Evolutionary conservation across 2,113 vertebrate genomes (phyloP).

Genomic region (Cromileptes altivelis): DNA sequence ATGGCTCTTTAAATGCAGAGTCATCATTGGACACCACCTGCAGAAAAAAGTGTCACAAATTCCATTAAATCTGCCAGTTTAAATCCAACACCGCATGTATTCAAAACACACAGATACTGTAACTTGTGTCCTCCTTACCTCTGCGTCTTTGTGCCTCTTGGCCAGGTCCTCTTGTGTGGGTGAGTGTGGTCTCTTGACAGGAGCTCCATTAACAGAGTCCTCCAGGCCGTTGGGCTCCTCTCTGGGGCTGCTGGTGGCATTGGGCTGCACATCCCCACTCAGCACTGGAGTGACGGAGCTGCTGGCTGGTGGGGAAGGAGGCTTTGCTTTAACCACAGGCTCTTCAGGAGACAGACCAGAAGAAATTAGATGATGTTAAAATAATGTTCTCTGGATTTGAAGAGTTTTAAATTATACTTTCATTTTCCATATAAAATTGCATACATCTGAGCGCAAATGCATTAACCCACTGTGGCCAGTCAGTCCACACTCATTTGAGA

Average conservation of each 20-base stretch:
- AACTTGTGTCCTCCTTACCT: slow-evolving; percentile 42
- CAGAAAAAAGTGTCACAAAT: background rate
- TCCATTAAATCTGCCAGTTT: background rate
- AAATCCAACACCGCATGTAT: background rate
- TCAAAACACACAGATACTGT: background rate
- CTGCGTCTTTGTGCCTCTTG: slow-evolving; percentile 85
- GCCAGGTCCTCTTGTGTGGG: slow-evolving; percentile 83
- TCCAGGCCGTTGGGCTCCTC: slow-evolving; percentile 84
- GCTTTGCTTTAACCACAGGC: slow-evolving; percentile 66
- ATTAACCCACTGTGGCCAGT: too few species aligned
- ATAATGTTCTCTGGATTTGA: background rate
- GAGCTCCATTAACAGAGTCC: slow-evolving; percentile 68
- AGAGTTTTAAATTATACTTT: background rate
- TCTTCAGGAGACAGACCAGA: slow-evolving; percentile 15
- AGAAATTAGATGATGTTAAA: background rate
- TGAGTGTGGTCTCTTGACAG: slow-evolving; percentile 85
- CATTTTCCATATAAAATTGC: too few species aligned
- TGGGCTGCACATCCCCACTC: slow-evolving; percentile 80
- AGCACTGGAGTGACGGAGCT: slow-evolving; percentile 82
- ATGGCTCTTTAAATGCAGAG: slow-evolving; percentile 85
- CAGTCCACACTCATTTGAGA: too few species aligned
- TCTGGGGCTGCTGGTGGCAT: slow-evolving; percentile 77
- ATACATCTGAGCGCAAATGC: too few species aligned
- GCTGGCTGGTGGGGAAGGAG: slow-evolving; percentile 69
- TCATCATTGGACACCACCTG: slow-evolving; percentile 77